phyloP scores from a whole-genome alignment of 1,140 invertebrate genomes.

The Drosophila nannoptera region DNA sequence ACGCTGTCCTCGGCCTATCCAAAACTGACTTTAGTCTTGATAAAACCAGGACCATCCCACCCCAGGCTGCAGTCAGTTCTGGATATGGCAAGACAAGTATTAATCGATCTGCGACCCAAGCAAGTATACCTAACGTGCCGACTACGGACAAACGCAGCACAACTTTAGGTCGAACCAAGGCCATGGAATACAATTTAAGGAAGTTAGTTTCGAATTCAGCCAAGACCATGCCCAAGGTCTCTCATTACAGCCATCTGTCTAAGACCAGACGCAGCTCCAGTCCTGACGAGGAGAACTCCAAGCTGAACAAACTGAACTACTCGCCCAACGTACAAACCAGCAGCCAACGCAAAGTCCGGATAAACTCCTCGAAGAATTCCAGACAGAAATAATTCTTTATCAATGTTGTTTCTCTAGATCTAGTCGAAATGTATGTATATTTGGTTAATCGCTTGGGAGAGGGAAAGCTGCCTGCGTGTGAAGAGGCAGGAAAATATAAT shows the following conservation, averaged over 20 bases:
- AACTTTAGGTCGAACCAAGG: neutral
- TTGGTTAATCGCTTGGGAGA: neutral
- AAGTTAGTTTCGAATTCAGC: neutral
- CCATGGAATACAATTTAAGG: no score
- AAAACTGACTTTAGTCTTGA: neutral
- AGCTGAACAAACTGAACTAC: no score
- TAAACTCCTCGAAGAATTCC: neutral
- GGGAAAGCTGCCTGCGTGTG: no score
- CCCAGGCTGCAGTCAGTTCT: neutral
- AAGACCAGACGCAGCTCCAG: neutral
- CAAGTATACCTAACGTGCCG: neutral
- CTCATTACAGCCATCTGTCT: no score
- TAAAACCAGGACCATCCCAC: neutral
- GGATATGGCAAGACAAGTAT: neutral
- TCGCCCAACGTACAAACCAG: no score
- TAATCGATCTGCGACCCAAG: no score
- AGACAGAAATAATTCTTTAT: neutral
- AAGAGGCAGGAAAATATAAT: no score
- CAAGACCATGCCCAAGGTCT: neutral
- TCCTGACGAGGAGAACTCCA: no score
- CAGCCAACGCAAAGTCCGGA: neutral
- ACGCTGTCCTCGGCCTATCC: neutral
- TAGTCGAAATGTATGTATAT: neutral
- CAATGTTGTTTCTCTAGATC: neutral
- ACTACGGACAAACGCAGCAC: neutral